phyloP scores from a whole-genome alignment of 2,888 invertebrate genomes.

The Noctua fimbriata region DNA sequence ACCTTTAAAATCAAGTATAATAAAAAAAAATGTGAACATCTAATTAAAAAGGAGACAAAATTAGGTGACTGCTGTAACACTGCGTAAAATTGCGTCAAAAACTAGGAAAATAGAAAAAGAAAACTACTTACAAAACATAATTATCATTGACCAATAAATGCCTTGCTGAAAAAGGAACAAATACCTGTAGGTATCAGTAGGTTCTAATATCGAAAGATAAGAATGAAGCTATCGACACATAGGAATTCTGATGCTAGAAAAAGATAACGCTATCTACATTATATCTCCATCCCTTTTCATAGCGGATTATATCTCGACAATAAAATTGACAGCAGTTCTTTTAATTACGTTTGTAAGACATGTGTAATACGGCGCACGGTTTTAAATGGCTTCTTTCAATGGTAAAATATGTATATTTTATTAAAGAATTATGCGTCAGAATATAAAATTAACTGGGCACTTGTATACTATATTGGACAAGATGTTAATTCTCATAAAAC shows the following conservation, averaged over 20 bases:
- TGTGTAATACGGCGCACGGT: not conserved
- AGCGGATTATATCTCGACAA: not conserved
- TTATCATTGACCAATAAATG: not conserved
- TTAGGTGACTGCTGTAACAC: too few species aligned
- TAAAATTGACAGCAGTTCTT: conserved; percentile 15
- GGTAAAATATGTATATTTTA: not conserved
- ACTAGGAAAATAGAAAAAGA: not conserved
- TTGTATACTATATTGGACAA: not conserved
- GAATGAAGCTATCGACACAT: not conserved
- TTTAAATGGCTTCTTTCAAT: not conserved
- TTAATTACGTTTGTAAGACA: not conserved
- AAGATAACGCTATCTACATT: conserved; percentile 7
- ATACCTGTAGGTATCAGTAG: not conserved
- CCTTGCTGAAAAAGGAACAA: not conserved
- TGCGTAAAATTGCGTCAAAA: not conserved
- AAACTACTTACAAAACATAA: not conserved
- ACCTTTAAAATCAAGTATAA: not conserved
- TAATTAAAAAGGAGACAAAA: not conserved
- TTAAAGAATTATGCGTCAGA: not conserved
- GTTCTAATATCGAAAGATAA: not conserved
- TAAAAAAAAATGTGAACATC: not conserved
- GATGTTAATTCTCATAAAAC: conserved; percentile 6
- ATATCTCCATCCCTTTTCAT: conserved; percentile 17
- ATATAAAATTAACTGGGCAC: conserved; percentile 1
- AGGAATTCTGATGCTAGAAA: conserved; percentile 2